A percentile compares a stretch with the other conserved stretches of the same genome.
These are phyloP conservation scores for Forbesichthys papilliferus DNA, from an alignment of 2,113 vertebrate genomes.

Conservation along the genomic window DNA sequence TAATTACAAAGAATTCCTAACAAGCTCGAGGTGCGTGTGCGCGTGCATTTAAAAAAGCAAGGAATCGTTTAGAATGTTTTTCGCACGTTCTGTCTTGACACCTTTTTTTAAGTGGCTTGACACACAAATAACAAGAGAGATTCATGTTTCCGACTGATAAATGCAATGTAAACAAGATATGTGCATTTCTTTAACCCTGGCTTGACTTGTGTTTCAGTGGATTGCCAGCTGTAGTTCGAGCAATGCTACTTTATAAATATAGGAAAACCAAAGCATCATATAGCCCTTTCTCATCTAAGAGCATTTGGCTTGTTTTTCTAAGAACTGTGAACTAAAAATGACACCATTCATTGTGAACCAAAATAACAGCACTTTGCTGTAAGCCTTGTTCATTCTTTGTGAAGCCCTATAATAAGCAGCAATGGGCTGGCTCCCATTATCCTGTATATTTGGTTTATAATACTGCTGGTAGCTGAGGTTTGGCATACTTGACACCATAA, in stretches of 20 bases:
- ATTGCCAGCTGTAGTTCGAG: not conserved
- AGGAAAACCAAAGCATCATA: too few species aligned
- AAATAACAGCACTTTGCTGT: constrained; percentile 31
- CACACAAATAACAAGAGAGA: not conserved
- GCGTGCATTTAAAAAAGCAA: too few species aligned
- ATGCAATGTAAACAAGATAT: not conserved
- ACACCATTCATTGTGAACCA: constrained; percentile 12
- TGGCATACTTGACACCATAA: too few species aligned
- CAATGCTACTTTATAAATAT: not conserved
- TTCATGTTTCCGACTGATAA: too few species aligned
- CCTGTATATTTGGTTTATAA: too few species aligned
- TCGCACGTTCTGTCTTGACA: not conserved
- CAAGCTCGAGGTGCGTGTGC: not conserved
- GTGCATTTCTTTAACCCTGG: not conserved
- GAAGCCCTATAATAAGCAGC: too few species aligned
- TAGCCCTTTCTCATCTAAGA: not conserved
- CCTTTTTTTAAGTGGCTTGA: not conserved
- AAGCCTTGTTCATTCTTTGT: constrained; percentile 1
- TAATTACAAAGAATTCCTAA: too few species aligned
- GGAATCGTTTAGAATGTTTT: not conserved
- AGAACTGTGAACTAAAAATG: not conserved
- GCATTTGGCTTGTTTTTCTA: not conserved
- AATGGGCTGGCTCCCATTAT: too few species aligned
- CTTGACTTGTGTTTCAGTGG: not conserved
- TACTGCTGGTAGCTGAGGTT: too few species aligned